Conservation (phyloP, 2,888 invertebrate genomes). For the Campoplex capitator region DNA sequence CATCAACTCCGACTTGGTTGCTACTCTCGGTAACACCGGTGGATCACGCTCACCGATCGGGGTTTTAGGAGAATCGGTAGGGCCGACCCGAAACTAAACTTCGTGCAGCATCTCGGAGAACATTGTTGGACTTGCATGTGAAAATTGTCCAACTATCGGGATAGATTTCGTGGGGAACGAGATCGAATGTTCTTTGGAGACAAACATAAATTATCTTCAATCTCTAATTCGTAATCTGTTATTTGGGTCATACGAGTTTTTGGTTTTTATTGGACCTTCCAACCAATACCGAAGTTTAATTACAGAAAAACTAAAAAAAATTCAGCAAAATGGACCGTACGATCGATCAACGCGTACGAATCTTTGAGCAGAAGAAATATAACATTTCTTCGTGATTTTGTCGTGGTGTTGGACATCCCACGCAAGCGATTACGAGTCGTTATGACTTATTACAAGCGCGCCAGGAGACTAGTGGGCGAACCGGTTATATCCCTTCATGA, state of each 20-base stretch:
- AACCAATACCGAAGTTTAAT: neutral
- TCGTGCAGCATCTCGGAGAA: constrained; percentile 14
- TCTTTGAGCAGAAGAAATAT: constrained; percentile 22
- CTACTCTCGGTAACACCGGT: constrained; percentile 43
- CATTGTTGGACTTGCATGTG: constrained; percentile 15
- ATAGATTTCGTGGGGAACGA: too few relatives aligned
- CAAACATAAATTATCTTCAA: too few relatives aligned
- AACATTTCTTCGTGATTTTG: constrained; percentile 40
- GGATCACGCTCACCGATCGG: constrained; percentile 29
- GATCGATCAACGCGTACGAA: constrained; percentile 1
- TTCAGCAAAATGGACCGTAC: neutral
- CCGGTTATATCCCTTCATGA: constrained; percentile 66
- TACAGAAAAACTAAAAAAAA: neutral
- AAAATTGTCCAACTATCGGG: neutral
- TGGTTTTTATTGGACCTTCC: neutral
- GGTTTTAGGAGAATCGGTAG: neutral
- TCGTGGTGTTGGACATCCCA: constrained; percentile 59
- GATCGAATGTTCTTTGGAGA: too few relatives aligned
- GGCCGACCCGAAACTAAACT: constrained; percentile 48
- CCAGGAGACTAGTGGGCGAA: constrained; percentile 63
- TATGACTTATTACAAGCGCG: constrained; percentile 69
- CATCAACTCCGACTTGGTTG: constrained; percentile 74
- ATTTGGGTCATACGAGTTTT: too few relatives aligned
- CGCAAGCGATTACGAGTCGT: constrained; percentile 67
- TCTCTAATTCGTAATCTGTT: too few relatives aligned